phyloP scores from a whole-genome alignment of 2,113 vertebrate species.

The Forbesichthys papilliferus region DNA sequence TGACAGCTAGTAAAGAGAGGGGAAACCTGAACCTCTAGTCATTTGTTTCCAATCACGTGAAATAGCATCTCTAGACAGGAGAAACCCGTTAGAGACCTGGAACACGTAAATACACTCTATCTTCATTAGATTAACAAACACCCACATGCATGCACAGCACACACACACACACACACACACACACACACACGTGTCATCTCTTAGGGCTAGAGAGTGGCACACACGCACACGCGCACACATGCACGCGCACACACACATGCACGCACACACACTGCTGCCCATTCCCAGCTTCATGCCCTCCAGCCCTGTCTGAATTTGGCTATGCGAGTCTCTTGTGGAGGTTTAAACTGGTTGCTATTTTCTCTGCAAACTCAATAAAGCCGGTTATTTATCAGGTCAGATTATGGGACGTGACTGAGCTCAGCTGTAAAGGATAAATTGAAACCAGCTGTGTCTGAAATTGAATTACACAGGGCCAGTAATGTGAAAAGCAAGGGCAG shows the following conservation, averaged over 20 bases:
- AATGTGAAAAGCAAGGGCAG: slow-evolving; percentile 75
- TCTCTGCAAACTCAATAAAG: slow-evolving; percentile 80
- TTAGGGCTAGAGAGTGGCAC: slow-evolving; percentile 14
- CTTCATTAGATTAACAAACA: slow-evolving; percentile 70
- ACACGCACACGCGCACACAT: slow-evolving; percentile 1
- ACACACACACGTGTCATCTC: slow-evolving; percentile 39
- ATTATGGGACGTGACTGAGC: slow-evolving; percentile 74
- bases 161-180: slow-evolving; percentile 36
- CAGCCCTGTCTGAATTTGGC: slow-evolving; percentile 46
- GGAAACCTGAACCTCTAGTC: slow-evolving; percentile 65
- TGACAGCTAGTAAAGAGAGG: slow-evolving; percentile 61
- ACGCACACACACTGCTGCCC: slow-evolving; percentile 19
- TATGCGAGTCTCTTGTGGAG: slow-evolving; percentile 45
- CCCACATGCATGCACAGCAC: slow-evolving; percentile 5
- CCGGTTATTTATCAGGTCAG: slow-evolving; percentile 77
- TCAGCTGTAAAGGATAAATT: slow-evolving; percentile 76
- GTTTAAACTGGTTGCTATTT: slow-evolving; percentile 73
- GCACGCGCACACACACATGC: slow-evolving; percentile 4
- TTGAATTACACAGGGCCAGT: slow-evolving; percentile 71
- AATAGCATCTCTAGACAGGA: slow-evolving; percentile 68
- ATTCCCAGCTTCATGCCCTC: slow-evolving; percentile 38
- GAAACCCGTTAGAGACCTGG: slow-evolving; percentile 37
- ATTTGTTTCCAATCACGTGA: slow-evolving; percentile 76
- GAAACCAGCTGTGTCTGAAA: slow-evolving; percentile 79
- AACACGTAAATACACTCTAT: slow-evolving; percentile 65